A percentile compares a stretch with the other conserved stretches of the same genome.
Conservation (phyloP, 1,140 invertebrate species). For the Aphelenchoides avenae region DNA sequence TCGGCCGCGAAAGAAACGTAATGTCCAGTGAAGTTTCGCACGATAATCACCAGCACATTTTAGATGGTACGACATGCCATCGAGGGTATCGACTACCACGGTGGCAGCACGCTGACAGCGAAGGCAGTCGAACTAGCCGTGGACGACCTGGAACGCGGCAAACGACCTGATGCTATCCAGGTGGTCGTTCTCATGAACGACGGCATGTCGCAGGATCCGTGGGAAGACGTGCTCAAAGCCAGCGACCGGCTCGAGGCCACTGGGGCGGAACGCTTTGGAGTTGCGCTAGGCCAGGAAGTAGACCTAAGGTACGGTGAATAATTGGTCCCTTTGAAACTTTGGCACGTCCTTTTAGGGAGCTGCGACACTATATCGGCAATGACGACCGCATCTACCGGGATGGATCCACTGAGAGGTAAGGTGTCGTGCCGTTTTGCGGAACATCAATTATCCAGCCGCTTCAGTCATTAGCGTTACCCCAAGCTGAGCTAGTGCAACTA, state of each 20-base stretch:
- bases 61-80: conserved; percentile 52
- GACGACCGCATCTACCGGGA: conserved; percentile 48
- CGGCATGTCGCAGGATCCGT: conserved; percentile 52
- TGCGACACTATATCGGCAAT: conserved; percentile 40
- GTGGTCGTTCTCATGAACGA: conserved; percentile 55
- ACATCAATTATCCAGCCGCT: no score
- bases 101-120: conserved; percentile 49
- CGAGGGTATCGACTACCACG: conserved; percentile 51
- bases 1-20: conserved; percentile 49
- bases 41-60: conserved; percentile 14
- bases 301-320: conserved; percentile 53
- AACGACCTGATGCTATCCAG: conserved; percentile 41
- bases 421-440: neutral
- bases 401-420: conserved; percentile 38
- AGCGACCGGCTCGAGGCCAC: conserved; percentile 34
- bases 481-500: no score
- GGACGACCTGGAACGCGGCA: conserved; percentile 41
- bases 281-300: conserved; percentile 50
- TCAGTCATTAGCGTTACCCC: no score
- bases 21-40: neutral
- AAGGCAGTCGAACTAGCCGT: conserved; percentile 53
- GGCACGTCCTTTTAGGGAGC: neutral
- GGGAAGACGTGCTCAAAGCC: conserved; percentile 40
- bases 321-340: conserved; percentile 18
- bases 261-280: conserved; percentile 50